Base-by-base conservation (phyloP, 2,888 invertebrate species). In the Scaptomyza cyrtandrae region DNA sequence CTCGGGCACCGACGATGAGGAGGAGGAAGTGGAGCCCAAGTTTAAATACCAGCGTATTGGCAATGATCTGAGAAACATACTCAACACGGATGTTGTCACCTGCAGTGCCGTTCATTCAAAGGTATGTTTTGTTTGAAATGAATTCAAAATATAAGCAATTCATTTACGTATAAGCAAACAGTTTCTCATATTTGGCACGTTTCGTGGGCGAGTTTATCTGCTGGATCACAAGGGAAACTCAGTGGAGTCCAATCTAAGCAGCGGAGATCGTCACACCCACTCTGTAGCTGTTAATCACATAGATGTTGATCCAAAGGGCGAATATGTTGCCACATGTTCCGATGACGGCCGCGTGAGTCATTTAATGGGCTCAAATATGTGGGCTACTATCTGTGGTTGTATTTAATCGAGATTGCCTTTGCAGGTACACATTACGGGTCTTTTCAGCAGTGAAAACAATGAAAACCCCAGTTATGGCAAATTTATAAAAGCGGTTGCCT, bases 61-160 rank as follows among this genome's bases (percentile, higher is more conserved):
- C 35, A 98, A 98, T 93, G 98, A 98, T 93, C 93, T 98, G 44
- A 94, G 95, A 89, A 94, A 95, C 86, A 98, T 98, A 84, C 93
- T 99, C 35, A 94, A 95, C 88, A 96, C 96, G 89, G 96, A 97
- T 92, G 97, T 97, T 54, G 93, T 94, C 61, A 98, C 97, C 90
- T 98, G 98, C 91, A 96, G 98, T 87, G 97, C 97, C 71, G 97
- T 98, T 45, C 98, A 98, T 92, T 95, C 97, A 9, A 98, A 98
- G 93, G 96, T 96, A 19, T 3, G 24, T 13, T 53, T 39, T 29
- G 11, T 4, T 6, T 19, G 0, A n/a, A n/a, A 35, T 9, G 24
- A 1, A 39, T 14, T 14, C 16, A 19, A 31, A 5, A 13, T 7
- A 10, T 6, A 37, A 29, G 7, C 11, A 24, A 14, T 29, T 3